Evolutionary conservation across 2,888 invertebrate species (phyloP).

Genomic region (Apocheima hispidaria): DNA sequence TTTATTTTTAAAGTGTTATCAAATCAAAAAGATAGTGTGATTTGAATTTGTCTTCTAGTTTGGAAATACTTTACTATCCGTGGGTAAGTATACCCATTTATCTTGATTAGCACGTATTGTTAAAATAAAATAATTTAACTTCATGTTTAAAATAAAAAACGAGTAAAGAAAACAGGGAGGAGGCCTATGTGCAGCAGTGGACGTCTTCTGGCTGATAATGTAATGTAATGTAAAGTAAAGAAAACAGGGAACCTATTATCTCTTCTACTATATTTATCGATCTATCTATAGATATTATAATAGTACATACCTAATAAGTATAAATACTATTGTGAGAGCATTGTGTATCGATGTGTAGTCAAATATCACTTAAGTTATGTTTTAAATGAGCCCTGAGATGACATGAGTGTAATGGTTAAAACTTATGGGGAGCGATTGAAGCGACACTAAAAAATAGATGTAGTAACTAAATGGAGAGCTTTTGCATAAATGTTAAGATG

Average conservation of each 20-base stretch:
- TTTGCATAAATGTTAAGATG: slow-evolving; percentile 25
- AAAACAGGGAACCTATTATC: slow-evolving; percentile 70
- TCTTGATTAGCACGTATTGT: background rate
- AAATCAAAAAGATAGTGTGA: slow-evolving; percentile 8
- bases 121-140: slow-evolving; percentile 10
- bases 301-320: slow-evolving; percentile 39
- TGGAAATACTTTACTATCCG: slow-evolving; percentile 9
- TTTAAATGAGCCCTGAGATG: slow-evolving; percentile 60
- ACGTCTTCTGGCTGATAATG: no score
- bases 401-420: slow-evolving; percentile 24
- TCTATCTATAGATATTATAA: slow-evolving; percentile 58
- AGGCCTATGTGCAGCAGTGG: no score
- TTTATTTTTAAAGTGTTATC: slow-evolving; percentile 9
- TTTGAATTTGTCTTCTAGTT: slow-evolving; percentile 10
- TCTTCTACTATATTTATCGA: slow-evolving; percentile 63
- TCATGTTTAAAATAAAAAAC: slow-evolving; percentile 45
- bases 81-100: slow-evolving; percentile 14
- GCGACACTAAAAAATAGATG: slow-evolving; percentile 8
- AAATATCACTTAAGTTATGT: slow-evolving; percentile 51
- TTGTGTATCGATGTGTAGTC: slow-evolving; percentile 53
- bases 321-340: slow-evolving; percentile 44
- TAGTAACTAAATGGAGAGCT: slow-evolving; percentile 38
- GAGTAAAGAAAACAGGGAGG: slow-evolving; percentile 69
- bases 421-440: slow-evolving; percentile 11
- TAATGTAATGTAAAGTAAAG: no score